These are phyloP conservation scores for Euclidia mi DNA, from an alignment of 2,888 invertebrate species.

Conservation along the genomic window DNA sequence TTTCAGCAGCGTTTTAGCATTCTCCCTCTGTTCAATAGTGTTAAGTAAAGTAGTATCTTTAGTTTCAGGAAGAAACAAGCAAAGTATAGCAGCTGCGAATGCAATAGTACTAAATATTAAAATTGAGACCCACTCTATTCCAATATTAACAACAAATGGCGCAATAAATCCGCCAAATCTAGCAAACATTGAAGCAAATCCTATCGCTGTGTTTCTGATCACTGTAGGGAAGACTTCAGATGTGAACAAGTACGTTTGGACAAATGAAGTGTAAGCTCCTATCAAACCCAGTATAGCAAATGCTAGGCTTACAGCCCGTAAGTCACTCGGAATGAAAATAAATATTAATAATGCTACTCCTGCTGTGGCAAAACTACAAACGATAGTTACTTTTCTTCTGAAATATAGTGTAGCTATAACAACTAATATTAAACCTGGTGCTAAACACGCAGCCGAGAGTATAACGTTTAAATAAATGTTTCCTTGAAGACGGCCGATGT, in stretches of 20 bases:
- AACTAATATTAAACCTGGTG: slow-evolving; percentile 73
- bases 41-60: slow-evolving; percentile 78
- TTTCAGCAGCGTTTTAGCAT: slow-evolving; percentile 18
- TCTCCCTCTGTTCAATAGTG: slow-evolving; percentile 77
- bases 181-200: slow-evolving; percentile 92
- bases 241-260: slow-evolving; percentile 92
- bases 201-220: slow-evolving; percentile 94
- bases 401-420: slow-evolving; percentile 73
- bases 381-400: slow-evolving; percentile 71
- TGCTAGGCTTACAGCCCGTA: slow-evolving; percentile 88
- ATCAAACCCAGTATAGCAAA: slow-evolving; percentile 94
- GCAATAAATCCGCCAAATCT: slow-evolving; percentile 92
- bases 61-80: slow-evolving; percentile 81
- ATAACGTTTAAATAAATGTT: slow-evolving; percentile 95
- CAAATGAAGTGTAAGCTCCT: slow-evolving; percentile 92
- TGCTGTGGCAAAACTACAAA: slow-evolving; percentile 71
- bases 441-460: slow-evolving; percentile 88
- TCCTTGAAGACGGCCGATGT: slow-evolving; percentile 93
- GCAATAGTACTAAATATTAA: slow-evolving; percentile 76
- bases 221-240: slow-evolving; percentile 95
- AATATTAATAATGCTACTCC: slow-evolving; percentile 75
- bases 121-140: slow-evolving; percentile 78
- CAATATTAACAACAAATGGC: slow-evolving; percentile 91
- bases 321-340: slow-evolving; percentile 71
- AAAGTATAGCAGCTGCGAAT: slow-evolving; percentile 73